phyloP scores from a whole-genome alignment of 92 coral and sea anemone species.

The Umimayanthus kanabou region DNA sequence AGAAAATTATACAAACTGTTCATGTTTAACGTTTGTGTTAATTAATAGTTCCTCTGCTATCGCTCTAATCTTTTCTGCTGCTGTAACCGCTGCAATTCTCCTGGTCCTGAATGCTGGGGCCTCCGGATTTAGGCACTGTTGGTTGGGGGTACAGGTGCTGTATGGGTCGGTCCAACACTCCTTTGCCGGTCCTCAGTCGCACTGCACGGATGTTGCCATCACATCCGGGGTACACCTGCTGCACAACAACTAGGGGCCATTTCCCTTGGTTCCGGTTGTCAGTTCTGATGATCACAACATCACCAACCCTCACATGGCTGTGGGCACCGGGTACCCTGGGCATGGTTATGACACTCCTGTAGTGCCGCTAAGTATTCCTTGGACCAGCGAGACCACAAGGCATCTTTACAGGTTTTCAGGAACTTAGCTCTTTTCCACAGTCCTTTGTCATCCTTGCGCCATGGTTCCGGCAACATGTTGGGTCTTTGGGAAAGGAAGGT shows the following conservation, averaged over 20 bases:
- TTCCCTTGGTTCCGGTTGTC: conserved; percentile 51
- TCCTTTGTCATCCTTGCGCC: conserved; percentile 33
- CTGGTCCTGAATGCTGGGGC: conserved; percentile 38
- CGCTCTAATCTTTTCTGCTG: conserved; percentile 47
- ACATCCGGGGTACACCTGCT: conserved; percentile 28
- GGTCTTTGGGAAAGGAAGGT: conserved; percentile 48
- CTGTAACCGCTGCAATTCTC: conserved; percentile 50
- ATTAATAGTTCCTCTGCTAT: conserved; percentile 4
- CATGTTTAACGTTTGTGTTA: neutral
- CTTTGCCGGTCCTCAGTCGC: conserved; percentile 40
- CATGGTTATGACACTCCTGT: conserved; percentile 57
- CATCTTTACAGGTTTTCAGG: conserved; percentile 50
- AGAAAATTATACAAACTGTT: too few relatives aligned
- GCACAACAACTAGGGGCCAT: conserved; percentile 52
- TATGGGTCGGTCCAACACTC: conserved; percentile 49
- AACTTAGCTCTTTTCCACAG: conserved; percentile 48
- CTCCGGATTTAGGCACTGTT: conserved; percentile 24
- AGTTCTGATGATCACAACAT: conserved; percentile 42
- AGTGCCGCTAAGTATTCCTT: conserved; percentile 42
- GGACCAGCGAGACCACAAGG: conserved; percentile 54
- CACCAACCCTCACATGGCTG: conserved; percentile 43
- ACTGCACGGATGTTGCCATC: conserved; percentile 51
- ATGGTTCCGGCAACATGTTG: conserved; percentile 44
- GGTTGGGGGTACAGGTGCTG: conserved; percentile 44
- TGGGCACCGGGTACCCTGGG: conserved; percentile 18